Base-by-base conservation (phyloP, 2,113 vertebrate genomes). In the Catharus fuscescens region DNA sequence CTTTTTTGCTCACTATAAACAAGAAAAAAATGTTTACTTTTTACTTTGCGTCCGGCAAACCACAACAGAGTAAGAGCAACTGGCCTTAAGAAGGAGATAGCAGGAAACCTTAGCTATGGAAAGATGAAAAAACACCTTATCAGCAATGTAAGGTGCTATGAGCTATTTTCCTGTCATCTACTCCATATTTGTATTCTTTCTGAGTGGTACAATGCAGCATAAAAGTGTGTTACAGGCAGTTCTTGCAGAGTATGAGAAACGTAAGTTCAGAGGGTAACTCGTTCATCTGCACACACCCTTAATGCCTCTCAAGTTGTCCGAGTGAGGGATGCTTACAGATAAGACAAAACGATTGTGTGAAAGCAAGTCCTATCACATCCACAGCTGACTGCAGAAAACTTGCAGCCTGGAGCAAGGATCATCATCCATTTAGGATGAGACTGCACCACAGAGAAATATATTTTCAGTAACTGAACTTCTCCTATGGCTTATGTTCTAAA, bases 201-300 rank as follows among this genome's bases (percentile, higher is more conserved):
- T 82, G 74, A 81, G 87, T 85, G 70, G 57, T 67, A 78, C 67
- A 84, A 38, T 25, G 47, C 52, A 86, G 26, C 0, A 4, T 66
- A 65, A 73, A 84, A 89, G 47, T 62, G 20, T 77, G 34, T 21
- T 89, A n/a, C 34, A 78, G 52, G 52, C 60, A 84, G 26, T 91
- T 89, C 64, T 69, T 91, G 56, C 9, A 34, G 56, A 79, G 32
- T 38, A 84, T 71, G 48, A 57, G 87, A 89, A 94, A 71, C 23
- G 2, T 14, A 66, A 86, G 80, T 86, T 95, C 95, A 89, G 89
- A 96, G 87, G 70, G 78, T 95, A 94, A 87, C 81, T 89, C 12
- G 6, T 76, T 91, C 57, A 87, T 93, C 92, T 94, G 44, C 81
- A 56, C 73, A 93, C 78, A 91, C 85, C 57, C 66, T 72, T 95